phyloP scores from a whole-genome alignment of 2,888 invertebrate genomes.

The Fabriciana adippe region DNA sequence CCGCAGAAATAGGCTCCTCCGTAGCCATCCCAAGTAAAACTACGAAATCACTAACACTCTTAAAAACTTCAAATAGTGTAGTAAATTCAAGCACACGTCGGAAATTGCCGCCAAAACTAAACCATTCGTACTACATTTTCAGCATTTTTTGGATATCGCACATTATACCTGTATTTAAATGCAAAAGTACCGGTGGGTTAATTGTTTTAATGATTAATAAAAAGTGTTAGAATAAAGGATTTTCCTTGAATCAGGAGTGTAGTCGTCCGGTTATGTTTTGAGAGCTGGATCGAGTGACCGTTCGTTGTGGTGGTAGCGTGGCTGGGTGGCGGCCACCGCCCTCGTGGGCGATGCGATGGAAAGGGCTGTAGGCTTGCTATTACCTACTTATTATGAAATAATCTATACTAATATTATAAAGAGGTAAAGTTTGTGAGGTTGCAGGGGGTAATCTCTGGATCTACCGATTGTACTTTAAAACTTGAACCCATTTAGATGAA shows the following conservation, averaged over 20 bases:
- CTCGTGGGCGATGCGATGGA: slow-evolving; percentile 54
- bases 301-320: slow-evolving; percentile 56
- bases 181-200: not conserved
- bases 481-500: too few relatives aligned
- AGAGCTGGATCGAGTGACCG: slow-evolving; percentile 74
- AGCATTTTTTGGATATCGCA: not conserved
- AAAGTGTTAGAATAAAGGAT: slow-evolving; percentile 31
- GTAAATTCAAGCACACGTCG: not conserved
- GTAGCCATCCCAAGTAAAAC: slow-evolving; percentile 55
- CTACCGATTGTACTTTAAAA: too few relatives aligned
- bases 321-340: slow-evolving; percentile 68
- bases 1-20: slow-evolving; percentile 61
- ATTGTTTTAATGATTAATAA: slow-evolving; percentile 7
- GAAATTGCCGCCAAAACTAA: slow-evolving; percentile 36
- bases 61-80: slow-evolving; percentile 8
- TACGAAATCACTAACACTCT: slow-evolving; percentile 23
- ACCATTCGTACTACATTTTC: slow-evolving; percentile 4
- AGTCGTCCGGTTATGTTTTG: slow-evolving; percentile 82
- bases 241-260: slow-evolving; percentile 51
- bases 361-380: slow-evolving; percentile 32
- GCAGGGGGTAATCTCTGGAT: too few relatives aligned
- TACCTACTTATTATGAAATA: not conserved
- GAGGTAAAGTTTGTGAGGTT: too few relatives aligned
- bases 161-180: slow-evolving; percentile 14
- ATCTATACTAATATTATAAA: too few relatives aligned